Evolutionary conservation across 2,113 vertebrate genomes (phyloP).

Genomic region (Sander vitreus): DNA sequence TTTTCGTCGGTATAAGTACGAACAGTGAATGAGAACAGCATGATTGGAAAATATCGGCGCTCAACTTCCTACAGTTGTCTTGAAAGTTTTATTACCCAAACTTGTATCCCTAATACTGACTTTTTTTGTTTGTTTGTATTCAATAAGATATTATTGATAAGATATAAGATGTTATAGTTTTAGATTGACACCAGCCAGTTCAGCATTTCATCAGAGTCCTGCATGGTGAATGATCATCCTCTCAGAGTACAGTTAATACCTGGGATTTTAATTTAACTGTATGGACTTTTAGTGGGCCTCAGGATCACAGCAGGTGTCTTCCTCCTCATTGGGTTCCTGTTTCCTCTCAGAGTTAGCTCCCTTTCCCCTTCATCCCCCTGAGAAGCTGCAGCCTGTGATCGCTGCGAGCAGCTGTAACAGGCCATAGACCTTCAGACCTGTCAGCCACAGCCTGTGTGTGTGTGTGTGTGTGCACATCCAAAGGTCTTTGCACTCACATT

Average conservation of each 20-base stretch:
- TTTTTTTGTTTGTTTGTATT: background rate
- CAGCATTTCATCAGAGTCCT: background rate
- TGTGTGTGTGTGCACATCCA: slow-evolving; percentile 9
- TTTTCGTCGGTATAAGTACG: no score
- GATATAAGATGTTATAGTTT: background rate
- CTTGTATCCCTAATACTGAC: no score
- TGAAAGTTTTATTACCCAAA: background rate
- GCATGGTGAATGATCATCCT: background rate
- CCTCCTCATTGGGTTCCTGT: slow-evolving; percentile 23
- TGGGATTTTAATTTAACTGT: background rate
- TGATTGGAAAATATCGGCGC: background rate
- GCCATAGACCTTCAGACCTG: slow-evolving; percentile 32
- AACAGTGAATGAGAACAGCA: no score
- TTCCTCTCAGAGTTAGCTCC: slow-evolving; percentile 5
- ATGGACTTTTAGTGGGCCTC: background rate
- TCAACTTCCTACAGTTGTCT: background rate
- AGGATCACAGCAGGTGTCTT: slow-evolving; percentile 58
- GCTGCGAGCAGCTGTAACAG: slow-evolving; percentile 68
- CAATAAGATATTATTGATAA: no score
- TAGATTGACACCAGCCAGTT: background rate
- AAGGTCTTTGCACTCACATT: slow-evolving; percentile 56
- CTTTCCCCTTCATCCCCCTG: slow-evolving; percentile 30
- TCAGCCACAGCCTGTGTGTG: slow-evolving; percentile 4
- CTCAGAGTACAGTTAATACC: background rate
- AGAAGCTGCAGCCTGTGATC: slow-evolving; percentile 55